Conservation (phyloP, 53 echinoderm and acorn worm species). For the Luidia sarsii region DNA sequence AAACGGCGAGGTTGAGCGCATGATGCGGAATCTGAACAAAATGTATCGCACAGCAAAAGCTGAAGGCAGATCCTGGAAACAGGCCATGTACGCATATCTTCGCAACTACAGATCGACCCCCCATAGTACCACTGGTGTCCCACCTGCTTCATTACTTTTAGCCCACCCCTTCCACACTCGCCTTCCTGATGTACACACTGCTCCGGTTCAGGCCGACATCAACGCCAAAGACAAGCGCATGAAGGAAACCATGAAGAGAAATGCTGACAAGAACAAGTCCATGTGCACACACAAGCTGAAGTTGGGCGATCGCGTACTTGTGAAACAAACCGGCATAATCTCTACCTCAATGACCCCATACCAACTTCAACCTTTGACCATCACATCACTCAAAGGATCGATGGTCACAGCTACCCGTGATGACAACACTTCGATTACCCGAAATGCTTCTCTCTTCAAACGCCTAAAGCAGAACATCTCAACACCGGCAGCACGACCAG, state of each 20-base stretch:
- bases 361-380: slow-evolving; percentile 2
- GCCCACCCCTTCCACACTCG: too few relatives aligned
- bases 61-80: slow-evolving; percentile 10
- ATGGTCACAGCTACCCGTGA: slow-evolving; percentile 53
- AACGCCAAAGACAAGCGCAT: slow-evolving; percentile 11
- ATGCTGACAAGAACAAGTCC: slow-evolving; percentile 31
- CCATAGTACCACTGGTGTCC: slow-evolving; percentile 20
- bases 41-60: slow-evolving; percentile 11
- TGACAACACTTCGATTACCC: slow-evolving; percentile 14
- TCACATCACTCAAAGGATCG: slow-evolving; percentile 38
- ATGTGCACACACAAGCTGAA: slow-evolving; percentile 6
- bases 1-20: slow-evolving; percentile 31
- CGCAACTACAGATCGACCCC: slow-evolving; percentile 25
- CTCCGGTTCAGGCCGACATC: slow-evolving; percentile 5
- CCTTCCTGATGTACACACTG: too few relatives aligned
- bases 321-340: slow-evolving; percentile 24
- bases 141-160: slow-evolving; percentile 54
- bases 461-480: slow-evolving; percentile 6
- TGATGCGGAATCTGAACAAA: slow-evolving; percentile 47
- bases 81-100: slow-evolving; percentile 24
- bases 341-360: slow-evolving; percentile 9
- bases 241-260: slow-evolving; percentile 50
- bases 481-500: neutral
- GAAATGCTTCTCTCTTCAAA: slow-evolving; percentile 58
- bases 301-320: slow-evolving; percentile 38